Base-by-base conservation (phyloP, 2,113 vertebrate species). In the Burhinus bistriatus region DNA sequence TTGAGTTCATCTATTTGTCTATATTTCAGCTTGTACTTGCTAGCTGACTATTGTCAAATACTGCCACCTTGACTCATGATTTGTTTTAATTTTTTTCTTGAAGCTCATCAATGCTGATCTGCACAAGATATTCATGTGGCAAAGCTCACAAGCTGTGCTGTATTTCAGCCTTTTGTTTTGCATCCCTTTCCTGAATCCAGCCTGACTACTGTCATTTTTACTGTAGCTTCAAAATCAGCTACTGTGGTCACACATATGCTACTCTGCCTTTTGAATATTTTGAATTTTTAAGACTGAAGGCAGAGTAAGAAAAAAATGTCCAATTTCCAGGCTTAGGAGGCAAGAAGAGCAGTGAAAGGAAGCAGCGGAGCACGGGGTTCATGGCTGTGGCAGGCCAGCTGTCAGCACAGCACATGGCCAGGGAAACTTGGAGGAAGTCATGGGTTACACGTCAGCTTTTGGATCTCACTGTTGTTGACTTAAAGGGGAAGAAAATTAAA, bases 401-500 rank as follows among this genome's bases (percentile, higher is more conserved):
- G 47, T 30, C 70, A 79, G 30, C 36, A 27, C 25, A 68, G 45
- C 62, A 73, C n/a, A 26, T 0, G 1, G n/a, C 16, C 40, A 44
- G 65, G 22, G 52, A 86, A 90, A 65, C 69, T 76, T 59, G 45
- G 52, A 89, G 80, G 80, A 93, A 93, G 83, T 90, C 4, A 61
- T 15, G 54, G 45, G 57, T 68, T 87, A 61, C 1, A 2, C 1
- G 0, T 49, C 77, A 72, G 44, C 19, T 61, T 89, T 88, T 64
- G 32, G 45, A 61, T 57, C 11, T 75, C 0, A 0, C 47, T 75
- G 55, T 4, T 52, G 21, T 52, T 72, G 51, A 78, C 49, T 93
- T 82, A 77, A 91, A 91, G 65, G 22, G 76, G 61, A 95, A 96
- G 80, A 94, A 87, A 87, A 92, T 75, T 45, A 62, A 94, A 96